Conservation (phyloP, 2,797 vertebrate genomes). For the Microtus californicus region DNA sequence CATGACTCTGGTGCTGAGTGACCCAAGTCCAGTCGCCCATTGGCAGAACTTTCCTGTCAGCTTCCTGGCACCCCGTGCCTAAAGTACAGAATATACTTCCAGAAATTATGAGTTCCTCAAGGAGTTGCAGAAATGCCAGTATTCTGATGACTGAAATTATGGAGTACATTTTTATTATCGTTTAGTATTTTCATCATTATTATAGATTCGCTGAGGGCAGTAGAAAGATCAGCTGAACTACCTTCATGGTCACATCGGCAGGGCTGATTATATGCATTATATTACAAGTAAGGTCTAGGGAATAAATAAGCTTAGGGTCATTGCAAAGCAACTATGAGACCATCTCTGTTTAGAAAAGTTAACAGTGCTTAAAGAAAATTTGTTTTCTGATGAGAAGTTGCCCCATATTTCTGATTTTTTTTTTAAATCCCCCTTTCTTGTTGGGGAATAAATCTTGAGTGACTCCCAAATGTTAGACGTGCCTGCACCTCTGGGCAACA, state of each 20-base stretch:
- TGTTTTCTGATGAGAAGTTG: neutral
- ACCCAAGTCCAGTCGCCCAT: neutral
- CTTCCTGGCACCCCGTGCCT: neutral
- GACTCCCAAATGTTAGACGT: neutral
- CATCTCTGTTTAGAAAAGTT: slow-evolving; percentile 1
- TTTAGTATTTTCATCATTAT: neutral
- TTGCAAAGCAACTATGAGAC: neutral
- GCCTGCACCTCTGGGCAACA: neutral
- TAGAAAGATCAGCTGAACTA: neutral
- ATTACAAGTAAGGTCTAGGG: slow-evolving; percentile 11
- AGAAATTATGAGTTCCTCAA: neutral
- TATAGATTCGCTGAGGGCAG: neutral
- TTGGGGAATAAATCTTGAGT: neutral
- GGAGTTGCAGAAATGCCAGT: neutral
- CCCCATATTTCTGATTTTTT: neutral
- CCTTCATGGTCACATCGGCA: neutral
- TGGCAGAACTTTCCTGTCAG: neutral
- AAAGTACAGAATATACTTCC: neutral
- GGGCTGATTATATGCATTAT: neutral
- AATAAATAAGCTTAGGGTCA: neutral
- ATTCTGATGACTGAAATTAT: slow-evolving; percentile 11
- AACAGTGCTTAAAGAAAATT: neutral
- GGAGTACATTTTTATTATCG: neutral
- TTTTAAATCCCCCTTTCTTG: neutral
- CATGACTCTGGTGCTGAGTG: neutral